These are phyloP conservation scores for Hypomecis atomaria DNA, from an alignment of 2,888 invertebrate species.

Conservation along the genomic window DNA sequence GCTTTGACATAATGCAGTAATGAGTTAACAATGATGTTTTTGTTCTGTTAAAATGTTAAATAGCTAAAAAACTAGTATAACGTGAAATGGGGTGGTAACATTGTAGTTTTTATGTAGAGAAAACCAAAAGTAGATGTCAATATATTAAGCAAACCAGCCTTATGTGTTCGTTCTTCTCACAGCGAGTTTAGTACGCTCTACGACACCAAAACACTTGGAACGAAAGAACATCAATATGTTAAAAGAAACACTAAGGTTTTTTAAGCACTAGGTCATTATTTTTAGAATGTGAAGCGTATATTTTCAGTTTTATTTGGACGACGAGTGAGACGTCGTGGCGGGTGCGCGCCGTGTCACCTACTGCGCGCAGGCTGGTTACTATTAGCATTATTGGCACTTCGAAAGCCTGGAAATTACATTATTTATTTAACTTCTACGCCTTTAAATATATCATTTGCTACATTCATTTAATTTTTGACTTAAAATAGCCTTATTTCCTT, in stretches of 20 bases:
- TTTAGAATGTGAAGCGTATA: slow-evolving; percentile 56
- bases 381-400: slow-evolving; percentile 61
- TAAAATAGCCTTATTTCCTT: neutral
- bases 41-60: slow-evolving; percentile 15
- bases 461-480: neutral
- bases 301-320: slow-evolving; percentile 57
- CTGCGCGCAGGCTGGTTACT: slow-evolving; percentile 71
- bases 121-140: slow-evolving; percentile 64
- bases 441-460: neutral
- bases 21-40: slow-evolving; percentile 43
- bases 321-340: slow-evolving; percentile 69
- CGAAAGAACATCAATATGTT: slow-evolving; percentile 41
- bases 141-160: slow-evolving; percentile 60
- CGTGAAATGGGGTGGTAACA: slow-evolving; percentile 47
- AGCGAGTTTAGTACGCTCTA: slow-evolving; percentile 48
- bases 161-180: slow-evolving; percentile 55
- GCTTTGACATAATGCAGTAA: slow-evolving; percentile 75
- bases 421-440: slow-evolving; percentile 1
- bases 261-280: slow-evolving; percentile 66
- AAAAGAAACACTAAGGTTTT: slow-evolving; percentile 49
- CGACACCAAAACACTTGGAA: slow-evolving; percentile 49
- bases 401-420: slow-evolving; percentile 45
- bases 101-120: slow-evolving; percentile 52
- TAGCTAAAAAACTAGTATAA: slow-evolving; percentile 12
- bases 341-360: slow-evolving; percentile 66